Conservation (phyloP, 2,797 vertebrate genomes). For the Gymnopithys bicolor region DNA sequence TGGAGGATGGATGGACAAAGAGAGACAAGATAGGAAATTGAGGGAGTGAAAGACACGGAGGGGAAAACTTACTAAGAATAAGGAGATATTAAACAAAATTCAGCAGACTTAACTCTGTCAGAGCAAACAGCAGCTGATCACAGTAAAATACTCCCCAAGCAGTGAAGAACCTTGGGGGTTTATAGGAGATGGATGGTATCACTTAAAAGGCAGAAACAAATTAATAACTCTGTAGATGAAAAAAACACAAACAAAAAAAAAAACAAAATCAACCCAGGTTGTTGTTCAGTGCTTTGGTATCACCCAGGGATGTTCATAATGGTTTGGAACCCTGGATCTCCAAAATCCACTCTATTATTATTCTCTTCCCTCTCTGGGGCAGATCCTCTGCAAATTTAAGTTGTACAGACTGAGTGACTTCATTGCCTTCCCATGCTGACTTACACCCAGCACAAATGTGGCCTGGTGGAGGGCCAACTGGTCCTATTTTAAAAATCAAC, state of each 20-base stretch:
- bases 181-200: background rate
- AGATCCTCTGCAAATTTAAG: background rate
- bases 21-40: background rate
- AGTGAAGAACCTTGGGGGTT: background rate
- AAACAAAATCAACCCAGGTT: too few species aligned
- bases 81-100: background rate
- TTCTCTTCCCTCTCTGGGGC: background rate
- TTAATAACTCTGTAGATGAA: background rate
- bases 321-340: background rate
- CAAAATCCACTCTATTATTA: background rate
- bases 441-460: background rate
- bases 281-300: background rate
- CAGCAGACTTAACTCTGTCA: background rate
- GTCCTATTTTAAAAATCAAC: slow-evolving; percentile 25
- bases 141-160: background rate
- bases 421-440: background rate
- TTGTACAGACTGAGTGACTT: background rate
- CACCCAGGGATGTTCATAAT: fast-evolving
- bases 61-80: background rate
- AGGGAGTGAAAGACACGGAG: background rate
- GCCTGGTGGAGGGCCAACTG: slow-evolving; percentile 1
- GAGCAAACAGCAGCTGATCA: background rate
- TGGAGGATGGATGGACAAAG: background rate
- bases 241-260: too few species aligned
- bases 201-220: background rate